A percentile compares a stretch with the other conserved stretches of the same genome.
Evolutionary conservation across 2,888 invertebrate genomes (phyloP).

Genomic region (Gymnoscelis rufifasciata): DNA sequence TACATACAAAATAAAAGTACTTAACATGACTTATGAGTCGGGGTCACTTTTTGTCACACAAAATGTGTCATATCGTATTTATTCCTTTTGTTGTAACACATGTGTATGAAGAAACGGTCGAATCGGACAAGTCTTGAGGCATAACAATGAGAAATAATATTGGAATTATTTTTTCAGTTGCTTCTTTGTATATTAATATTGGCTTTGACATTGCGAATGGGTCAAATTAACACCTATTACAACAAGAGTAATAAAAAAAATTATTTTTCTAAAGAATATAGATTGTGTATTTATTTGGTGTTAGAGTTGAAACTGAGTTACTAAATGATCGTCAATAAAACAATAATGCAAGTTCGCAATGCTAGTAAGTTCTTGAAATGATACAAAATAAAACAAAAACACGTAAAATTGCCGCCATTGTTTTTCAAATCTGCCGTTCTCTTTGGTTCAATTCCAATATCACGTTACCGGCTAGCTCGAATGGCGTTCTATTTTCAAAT

Average conservation of each 20-base stretch:
- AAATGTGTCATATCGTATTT: slow-evolving; percentile 20
- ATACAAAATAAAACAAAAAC: background rate
- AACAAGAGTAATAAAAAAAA: background rate
- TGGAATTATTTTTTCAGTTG: slow-evolving; percentile 52
- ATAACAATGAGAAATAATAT: slow-evolving; percentile 38
- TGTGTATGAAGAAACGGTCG: slow-evolving; percentile 51
- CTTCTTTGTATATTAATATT: slow-evolving; percentile 47
- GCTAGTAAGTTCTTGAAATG: no score
- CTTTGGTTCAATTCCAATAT: slow-evolving; percentile 30
- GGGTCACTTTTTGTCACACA: slow-evolving; percentile 43
- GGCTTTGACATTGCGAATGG: slow-evolving; percentile 37
- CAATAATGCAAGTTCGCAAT: no score
- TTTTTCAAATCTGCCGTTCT: slow-evolving; percentile 12
- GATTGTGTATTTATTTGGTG: no score
- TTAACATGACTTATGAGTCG: slow-evolving; percentile 22
- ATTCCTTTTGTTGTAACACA: slow-evolving; percentile 44
- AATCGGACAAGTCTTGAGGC: slow-evolving; percentile 54
- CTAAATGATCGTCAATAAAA: no score
- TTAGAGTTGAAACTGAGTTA: no score
- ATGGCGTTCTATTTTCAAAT: slow-evolving; percentile 39
- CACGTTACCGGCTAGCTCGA: slow-evolving; percentile 29
- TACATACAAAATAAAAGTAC: slow-evolving; percentile 16
- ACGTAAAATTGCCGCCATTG: background rate
- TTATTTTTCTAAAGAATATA: no score
- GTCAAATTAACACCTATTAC: slow-evolving; percentile 21